Base-by-base conservation (phyloP, 2,113 vertebrate genomes). In the Lycocorax pyrrhopterus region DNA sequence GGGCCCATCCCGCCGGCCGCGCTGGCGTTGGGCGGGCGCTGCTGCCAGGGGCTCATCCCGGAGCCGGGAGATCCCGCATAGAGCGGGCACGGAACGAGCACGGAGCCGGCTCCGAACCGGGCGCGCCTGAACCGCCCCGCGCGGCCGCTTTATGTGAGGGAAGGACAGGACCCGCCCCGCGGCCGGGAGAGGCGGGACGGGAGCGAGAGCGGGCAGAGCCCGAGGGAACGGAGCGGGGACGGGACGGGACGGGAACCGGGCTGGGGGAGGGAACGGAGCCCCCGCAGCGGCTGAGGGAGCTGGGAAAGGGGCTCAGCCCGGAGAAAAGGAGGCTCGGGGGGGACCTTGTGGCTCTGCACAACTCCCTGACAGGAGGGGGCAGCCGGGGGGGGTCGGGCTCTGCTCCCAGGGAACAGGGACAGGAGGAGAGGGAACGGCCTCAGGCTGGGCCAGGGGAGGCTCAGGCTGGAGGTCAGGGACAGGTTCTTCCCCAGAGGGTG, bases 11-110 rank as follows among this genome's bases (percentile, higher is more conserved):
- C 52, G 52, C 35, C 46, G 30, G 86, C 27, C 26, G 83, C 93
- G 89, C 62, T 87, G 87, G 13, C 75, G 94, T 80, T 77, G 46
- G 41, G 17, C 56, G 21, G 18, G 9, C 37, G 13, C 47, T 3
- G 84, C 62, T 51, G 30, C 62, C 89, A 86, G 13, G 87, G 69
- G 64, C 89, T 84, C 94, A 94, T 94, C 81, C 56, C 88, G 73
- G 44, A 13, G 13, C 62, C 13, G 10, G 32, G 4, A 10, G 22
- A 27, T 3, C 58, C 47, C 43, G 64, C 80, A 72, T 7, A 46
- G 46, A 72, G 80, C 55, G 26, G 26, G 30, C 17, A 9, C 43
- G 4, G 3, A 64, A 9, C 16, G 17, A 13, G 12, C 16, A 11
- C 39, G 1, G 41, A 32, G 16, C 5, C 7, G 16, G 39, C 58